Percentiles rank a stretch among this genome's conserved stretches.
phyloP scores from a whole-genome alignment of 2,888 invertebrate genomes.

The Charanyca ferruginea region DNA sequence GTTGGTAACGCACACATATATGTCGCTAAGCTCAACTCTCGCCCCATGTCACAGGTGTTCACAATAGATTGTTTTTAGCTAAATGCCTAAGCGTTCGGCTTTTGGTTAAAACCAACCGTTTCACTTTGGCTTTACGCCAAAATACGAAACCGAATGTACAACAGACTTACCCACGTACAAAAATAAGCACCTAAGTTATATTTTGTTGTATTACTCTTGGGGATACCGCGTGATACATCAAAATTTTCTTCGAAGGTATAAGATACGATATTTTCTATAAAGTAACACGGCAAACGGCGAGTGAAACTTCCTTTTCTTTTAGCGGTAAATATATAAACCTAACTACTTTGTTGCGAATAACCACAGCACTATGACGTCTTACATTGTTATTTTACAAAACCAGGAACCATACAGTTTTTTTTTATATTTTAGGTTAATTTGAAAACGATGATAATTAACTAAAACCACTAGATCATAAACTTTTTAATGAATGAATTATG shows the following conservation, averaged over 20 bases:
- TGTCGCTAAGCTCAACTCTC: constrained; percentile 44
- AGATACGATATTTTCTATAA: constrained; percentile 55
- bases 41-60: constrained; percentile 63
- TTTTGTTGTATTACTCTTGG: constrained; percentile 63
- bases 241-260: constrained; percentile 57
- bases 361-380: constrained; percentile 36
- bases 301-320: constrained; percentile 57
- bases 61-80: constrained; percentile 67
- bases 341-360: constrained; percentile 42
- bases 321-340: constrained; percentile 42
- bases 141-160: constrained; percentile 47
- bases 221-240: constrained; percentile 64
- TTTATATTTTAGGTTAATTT: constrained; percentile 2
- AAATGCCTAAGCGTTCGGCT: constrained; percentile 64
- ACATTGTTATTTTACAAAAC: constrained; percentile 17
- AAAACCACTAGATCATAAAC: constrained; percentile 5
- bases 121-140: constrained; percentile 62
- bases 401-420: constrained; percentile 22
- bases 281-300: constrained; percentile 48
- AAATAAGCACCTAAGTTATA: constrained; percentile 64
- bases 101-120: constrained; percentile 64
- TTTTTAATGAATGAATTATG: constrained; percentile 16
- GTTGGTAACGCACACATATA: constrained; percentile 11
- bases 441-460: constrained; percentile 3
- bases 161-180: constrained; percentile 60